phyloP scores from a whole-genome alignment of 2,888 invertebrate genomes.

The Noctua comes region DNA sequence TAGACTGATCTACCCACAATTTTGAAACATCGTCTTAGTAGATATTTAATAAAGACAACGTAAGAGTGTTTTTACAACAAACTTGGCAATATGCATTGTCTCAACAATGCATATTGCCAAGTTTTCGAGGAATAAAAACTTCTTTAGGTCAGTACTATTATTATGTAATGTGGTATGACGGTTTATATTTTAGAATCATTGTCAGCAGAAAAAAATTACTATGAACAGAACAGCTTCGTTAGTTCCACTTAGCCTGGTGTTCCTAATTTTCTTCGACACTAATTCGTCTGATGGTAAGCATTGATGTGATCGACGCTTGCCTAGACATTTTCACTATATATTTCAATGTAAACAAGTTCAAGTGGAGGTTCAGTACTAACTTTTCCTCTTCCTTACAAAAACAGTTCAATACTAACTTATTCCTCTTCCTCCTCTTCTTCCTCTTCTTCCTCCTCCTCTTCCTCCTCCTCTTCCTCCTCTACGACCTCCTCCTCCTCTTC shows the following conservation, averaged over 20 bases:
- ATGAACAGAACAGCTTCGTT: neutral
- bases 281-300: neutral
- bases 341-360: neutral
- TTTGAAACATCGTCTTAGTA: neutral
- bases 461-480: constrained; percentile 94
- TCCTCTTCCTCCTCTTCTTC: constrained; percentile 89
- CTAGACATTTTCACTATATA: neutral
- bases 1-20: neutral
- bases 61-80: neutral
- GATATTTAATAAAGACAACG: neutral
- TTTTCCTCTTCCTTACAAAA: constrained; percentile 79
- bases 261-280: neutral
- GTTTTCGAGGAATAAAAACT: too few relatives aligned
- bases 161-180: neutral
- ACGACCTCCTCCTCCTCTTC: constrained; percentile 93
- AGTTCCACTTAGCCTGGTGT: neutral
- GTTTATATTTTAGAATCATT: neutral
- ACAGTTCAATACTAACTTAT: constrained; percentile 82
- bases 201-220: neutral
- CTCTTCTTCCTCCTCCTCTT: constrained; percentile 92
- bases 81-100: too few relatives aligned
- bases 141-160: neutral
- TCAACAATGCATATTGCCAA: neutral
- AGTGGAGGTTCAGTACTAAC: constrained; percentile 75
- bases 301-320: neutral